A percentile compares a stretch with the other conserved stretches of the same genome.
Evolutionary conservation across 2,797 vertebrate genomes (phyloP).

Genomic region (Mycteria americana): DNA sequence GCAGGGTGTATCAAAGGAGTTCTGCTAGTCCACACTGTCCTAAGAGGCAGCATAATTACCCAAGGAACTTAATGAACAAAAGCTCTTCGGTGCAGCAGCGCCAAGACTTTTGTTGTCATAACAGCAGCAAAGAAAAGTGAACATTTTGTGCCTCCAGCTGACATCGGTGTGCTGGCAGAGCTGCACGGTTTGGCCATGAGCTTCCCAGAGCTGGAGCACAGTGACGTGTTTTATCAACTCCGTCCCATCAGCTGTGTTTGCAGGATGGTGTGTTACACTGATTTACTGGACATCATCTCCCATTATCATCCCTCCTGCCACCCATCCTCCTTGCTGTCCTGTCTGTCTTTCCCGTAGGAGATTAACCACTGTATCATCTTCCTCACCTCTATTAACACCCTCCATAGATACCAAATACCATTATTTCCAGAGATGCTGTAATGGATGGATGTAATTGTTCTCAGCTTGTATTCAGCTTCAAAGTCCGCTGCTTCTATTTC

Average conservation of each 20-base stretch:
- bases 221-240: not conserved
- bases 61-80: not conserved
- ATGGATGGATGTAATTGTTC: not conserved
- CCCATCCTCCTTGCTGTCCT: not conserved
- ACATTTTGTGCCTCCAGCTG: not conserved
- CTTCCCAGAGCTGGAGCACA: not conserved
- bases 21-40: not conserved
- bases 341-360: not conserved
- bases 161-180: not conserved
- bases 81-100: not conserved
- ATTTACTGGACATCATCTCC: not conserved
- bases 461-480: not conserved
- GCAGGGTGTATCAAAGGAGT: not conserved
- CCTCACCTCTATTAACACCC: not conserved
- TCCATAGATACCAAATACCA: not conserved
- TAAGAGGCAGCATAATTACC: not conserved
- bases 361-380: not conserved
- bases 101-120: not conserved
- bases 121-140: not conserved
- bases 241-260: not conserved
- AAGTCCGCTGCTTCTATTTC: not conserved
- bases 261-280: not conserved
- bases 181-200: not conserved
- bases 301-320: not conserved
- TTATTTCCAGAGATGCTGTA: not conserved